Conservation (phyloP, 2,888 invertebrate species). For the Crocallis elinguaria region DNA sequence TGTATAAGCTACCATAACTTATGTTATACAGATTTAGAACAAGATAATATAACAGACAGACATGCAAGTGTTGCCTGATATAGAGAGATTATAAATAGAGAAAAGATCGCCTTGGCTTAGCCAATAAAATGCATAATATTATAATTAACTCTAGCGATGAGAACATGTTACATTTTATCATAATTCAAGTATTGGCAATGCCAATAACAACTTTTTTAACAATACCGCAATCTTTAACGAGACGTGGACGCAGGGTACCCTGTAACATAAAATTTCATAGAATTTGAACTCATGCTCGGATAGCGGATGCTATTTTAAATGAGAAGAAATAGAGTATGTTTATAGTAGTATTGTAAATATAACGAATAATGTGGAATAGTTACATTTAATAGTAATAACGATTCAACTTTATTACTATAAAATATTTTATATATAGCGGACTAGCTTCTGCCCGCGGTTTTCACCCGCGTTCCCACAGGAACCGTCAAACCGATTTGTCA, state of each 20-base stretch:
- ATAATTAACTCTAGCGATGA: constrained; percentile 5
- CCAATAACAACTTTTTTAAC: constrained; percentile 31
- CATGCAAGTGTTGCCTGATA: neutral
- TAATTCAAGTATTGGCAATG: constrained; percentile 32
- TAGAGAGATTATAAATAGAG: neutral
- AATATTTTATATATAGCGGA: too few species aligned
- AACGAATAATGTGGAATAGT: too few species aligned
- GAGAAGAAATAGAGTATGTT: neutral
- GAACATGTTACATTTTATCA: constrained; percentile 30
- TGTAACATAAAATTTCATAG: constrained; percentile 44
- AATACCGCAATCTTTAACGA: constrained; percentile 39
- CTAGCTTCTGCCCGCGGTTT: too few species aligned
- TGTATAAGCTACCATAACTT: constrained; percentile 1
- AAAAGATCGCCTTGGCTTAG: constrained; percentile 13
- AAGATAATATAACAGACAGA: neutral
- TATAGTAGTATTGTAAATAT: too few species aligned
- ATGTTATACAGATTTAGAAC: neutral
- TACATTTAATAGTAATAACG: too few species aligned
- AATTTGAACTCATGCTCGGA: too few species aligned
- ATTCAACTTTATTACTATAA: too few species aligned
- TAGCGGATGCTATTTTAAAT: neutral
- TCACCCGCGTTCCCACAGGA: too few species aligned
- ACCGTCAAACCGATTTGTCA: too few species aligned
- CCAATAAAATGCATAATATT: constrained; percentile 15
- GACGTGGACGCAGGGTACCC: constrained; percentile 40